Percentiles rank a stretch among this genome's conserved stretches.
Conservation (phyloP, 92 coral and sea anemone species). For the Epizoanthus illoricatus region DNA sequence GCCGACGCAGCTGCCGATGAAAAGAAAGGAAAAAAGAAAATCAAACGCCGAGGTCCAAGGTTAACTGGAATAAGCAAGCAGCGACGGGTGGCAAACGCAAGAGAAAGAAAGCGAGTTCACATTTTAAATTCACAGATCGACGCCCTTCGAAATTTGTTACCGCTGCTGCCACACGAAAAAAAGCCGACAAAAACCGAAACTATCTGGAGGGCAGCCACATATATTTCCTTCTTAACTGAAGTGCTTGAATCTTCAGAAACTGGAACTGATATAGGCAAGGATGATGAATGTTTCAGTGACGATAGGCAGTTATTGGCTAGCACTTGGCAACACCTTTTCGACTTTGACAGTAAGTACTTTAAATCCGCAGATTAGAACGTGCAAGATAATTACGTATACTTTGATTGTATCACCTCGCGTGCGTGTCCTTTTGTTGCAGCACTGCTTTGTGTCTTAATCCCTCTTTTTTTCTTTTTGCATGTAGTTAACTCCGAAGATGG, state of each 20-base stretch:
- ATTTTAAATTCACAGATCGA: constrained; percentile 78
- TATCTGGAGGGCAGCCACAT: constrained; percentile 82
- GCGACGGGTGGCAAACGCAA: constrained; percentile 82
- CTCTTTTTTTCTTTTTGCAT: not conserved
- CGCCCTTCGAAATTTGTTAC: constrained; percentile 64
- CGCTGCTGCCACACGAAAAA: constrained; percentile 78
- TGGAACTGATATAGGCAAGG: constrained; percentile 31
- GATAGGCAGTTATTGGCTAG: constrained; percentile 41
- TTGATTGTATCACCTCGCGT: constrained; percentile 17
- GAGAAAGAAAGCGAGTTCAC: constrained; percentile 87
- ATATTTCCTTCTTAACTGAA: constrained; percentile 53
- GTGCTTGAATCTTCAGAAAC: constrained; percentile 41
- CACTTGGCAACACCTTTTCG: constrained; percentile 45
- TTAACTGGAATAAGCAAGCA: constrained; percentile 88
- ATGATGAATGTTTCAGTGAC: constrained; percentile 26
- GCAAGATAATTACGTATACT: constrained; percentile 15
- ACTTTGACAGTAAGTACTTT: constrained; percentile 30
- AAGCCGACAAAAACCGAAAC: constrained; percentile 84
- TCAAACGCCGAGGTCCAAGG: constrained; percentile 80
- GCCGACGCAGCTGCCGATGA: constrained; percentile 36
- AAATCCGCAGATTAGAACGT: constrained; percentile 13
- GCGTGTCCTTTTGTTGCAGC: constrained; percentile 28
- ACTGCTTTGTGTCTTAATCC: constrained; percentile 18
- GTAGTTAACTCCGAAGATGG: constrained; percentile 38
- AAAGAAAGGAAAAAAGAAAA: constrained; percentile 64